These are phyloP conservation scores for Biston betularia DNA, from an alignment of 2,888 invertebrate genomes.

Conservation along the genomic window DNA sequence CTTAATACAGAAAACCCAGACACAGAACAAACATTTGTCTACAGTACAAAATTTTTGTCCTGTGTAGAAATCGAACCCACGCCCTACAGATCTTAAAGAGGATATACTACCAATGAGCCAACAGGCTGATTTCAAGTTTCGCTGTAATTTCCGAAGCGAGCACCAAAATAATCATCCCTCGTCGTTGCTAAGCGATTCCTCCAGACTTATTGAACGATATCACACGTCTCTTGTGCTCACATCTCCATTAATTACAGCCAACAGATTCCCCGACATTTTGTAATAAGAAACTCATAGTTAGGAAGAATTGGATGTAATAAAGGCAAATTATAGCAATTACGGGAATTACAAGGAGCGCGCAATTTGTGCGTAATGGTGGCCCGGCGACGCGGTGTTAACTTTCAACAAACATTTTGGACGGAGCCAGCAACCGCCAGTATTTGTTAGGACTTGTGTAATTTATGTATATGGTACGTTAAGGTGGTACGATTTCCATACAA, in stretches of 20 bases:
- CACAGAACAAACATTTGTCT: too few species aligned
- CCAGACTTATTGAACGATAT: conserved; percentile 7
- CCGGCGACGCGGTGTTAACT: conserved; percentile 34
- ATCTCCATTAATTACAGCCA: conserved; percentile 28
- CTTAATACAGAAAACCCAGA: too few species aligned
- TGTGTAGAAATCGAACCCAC: too few species aligned
- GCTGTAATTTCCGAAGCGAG: neutral
- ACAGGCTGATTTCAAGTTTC: too few species aligned
- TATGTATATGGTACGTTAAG: too few species aligned
- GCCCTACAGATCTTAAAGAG: too few species aligned
- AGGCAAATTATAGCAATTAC: conserved; percentile 59
- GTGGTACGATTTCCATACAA: too few species aligned
- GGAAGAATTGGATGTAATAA: conserved; percentile 50
- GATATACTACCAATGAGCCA: too few species aligned
- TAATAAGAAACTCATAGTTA: conserved; percentile 47
- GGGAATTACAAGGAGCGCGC: conserved; percentile 54
- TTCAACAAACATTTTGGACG: conserved; percentile 32
- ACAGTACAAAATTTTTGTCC: too few species aligned
- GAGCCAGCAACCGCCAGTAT: conserved; percentile 12
- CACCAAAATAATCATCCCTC: neutral
- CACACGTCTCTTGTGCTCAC: conserved; percentile 11
- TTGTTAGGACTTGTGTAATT: neutral
- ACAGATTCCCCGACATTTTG: conserved; percentile 31
- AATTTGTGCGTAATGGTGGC: conserved; percentile 49
- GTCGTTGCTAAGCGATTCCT: neutral